Evolutionary conservation across 2,797 vertebrate species (phyloP).

Genomic region (Pogonophryne albipinna): DNA sequence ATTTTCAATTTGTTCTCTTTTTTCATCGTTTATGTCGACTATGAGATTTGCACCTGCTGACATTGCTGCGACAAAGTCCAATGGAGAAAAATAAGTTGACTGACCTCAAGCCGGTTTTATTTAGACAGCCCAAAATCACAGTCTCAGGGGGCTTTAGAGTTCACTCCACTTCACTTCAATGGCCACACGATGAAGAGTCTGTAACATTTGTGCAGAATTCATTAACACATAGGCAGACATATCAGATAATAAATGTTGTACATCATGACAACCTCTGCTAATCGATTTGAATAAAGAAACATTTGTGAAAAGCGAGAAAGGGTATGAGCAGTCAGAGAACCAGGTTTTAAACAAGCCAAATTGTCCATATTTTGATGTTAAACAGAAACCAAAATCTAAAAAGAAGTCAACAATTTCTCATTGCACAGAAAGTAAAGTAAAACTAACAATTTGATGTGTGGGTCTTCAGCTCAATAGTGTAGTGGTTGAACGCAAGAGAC

Average conservation of each 20-base stretch:
- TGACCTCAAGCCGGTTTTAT: not conserved
- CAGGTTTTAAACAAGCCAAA: slow-evolving; percentile 4
- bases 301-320: not conserved
- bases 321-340: not conserved
- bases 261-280: not conserved
- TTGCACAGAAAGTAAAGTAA: not conserved
- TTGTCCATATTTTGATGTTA: not conserved
- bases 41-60: not conserved
- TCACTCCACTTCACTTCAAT: slow-evolving; percentile 6
- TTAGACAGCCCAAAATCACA: slow-evolving; percentile 1
- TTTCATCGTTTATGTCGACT: not conserved
- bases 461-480: not conserved
- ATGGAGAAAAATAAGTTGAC: not conserved
- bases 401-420: not conserved
- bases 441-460: not conserved
- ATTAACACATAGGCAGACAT: not conserved
- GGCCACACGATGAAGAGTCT: not conserved
- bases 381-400: not conserved
- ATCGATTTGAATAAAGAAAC: not conserved
- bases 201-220: no score
- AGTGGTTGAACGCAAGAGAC: not conserved
- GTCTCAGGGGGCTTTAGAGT: not conserved
- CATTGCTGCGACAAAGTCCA: no score
- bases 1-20: not conserved
- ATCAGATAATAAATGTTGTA: not conserved